A percentile compares a stretch with the other conserved stretches of the same genome.
Evolutionary conservation across 2,888 invertebrate genomes (phyloP).

Genomic region (Sinodicranocentrus sp.): DNA sequence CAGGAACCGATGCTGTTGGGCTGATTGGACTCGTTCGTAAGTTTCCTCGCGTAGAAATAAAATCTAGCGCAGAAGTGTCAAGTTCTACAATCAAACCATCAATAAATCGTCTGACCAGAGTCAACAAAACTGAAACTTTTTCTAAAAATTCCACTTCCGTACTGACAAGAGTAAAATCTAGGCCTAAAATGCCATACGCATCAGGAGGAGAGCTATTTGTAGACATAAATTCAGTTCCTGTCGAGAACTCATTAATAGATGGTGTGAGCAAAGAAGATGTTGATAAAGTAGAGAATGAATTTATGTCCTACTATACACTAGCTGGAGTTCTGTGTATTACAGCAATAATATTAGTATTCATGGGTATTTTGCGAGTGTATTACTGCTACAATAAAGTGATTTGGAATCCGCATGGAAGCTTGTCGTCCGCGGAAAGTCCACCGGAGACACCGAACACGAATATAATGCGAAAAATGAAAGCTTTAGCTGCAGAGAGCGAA

Average conservation of each 20-base stretch:
- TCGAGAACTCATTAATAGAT: constrained; percentile 37
- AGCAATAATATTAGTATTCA: constrained; percentile 48
- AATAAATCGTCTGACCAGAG: too few species aligned
- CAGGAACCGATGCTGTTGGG: constrained; percentile 23
- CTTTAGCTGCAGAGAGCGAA: constrained; percentile 42
- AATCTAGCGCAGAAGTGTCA: too few species aligned
- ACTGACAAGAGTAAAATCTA: not conserved
- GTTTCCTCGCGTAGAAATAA: constrained; percentile 14
- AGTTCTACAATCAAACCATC: too few species aligned
- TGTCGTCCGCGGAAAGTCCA: constrained; percentile 36
- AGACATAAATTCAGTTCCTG: constrained; percentile 39
- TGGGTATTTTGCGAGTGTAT: constrained; percentile 62
- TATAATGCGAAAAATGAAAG: constrained; percentile 47
- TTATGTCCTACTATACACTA: constrained; percentile 18
- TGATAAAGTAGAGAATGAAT: not conserved
- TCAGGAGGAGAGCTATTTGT: constrained; percentile 58
- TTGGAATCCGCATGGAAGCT: constrained; percentile 65
- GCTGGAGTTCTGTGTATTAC: constrained; percentile 47
- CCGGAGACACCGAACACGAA: constrained; percentile 35
- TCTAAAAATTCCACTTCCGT: not conserved
- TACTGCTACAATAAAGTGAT: constrained; percentile 66
- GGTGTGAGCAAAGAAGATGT: constrained; percentile 41
- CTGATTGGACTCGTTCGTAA: constrained; percentile 44
- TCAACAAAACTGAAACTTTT: not conserved
- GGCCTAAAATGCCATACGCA: constrained; percentile 54